A percentile compares a stretch with the other conserved stretches of the same genome.
These are phyloP conservation scores for Drosophila ironensis DNA, from an alignment of 1,140 invertebrate species.

Conservation along the genomic window DNA sequence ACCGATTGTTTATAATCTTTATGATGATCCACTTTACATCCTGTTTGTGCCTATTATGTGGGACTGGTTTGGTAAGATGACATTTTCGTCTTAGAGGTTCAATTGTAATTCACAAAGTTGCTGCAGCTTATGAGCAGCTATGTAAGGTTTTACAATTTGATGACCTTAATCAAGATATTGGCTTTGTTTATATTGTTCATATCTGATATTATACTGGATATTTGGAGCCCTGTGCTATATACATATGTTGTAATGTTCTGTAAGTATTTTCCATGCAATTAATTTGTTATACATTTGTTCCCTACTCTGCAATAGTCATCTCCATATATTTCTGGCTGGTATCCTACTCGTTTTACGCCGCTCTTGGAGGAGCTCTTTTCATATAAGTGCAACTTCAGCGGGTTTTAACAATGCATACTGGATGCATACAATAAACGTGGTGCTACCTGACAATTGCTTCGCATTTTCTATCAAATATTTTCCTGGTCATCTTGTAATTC, in stretches of 20 bases:
- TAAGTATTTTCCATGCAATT: constrained; percentile 10
- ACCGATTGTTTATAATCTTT: constrained; percentile 37
- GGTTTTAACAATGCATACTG: too few relatives aligned
- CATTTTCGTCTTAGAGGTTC: too few relatives aligned
- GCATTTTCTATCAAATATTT: constrained; percentile 42
- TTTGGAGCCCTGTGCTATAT: constrained; percentile 32
- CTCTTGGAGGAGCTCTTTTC: constrained; percentile 50
- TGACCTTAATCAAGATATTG: constrained; percentile 20
- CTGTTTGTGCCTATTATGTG: constrained; percentile 19
- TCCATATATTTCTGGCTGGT: constrained; percentile 52
- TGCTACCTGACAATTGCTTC: neutral
- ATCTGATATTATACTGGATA: constrained; percentile 40
- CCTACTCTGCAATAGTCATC: constrained; percentile 11
- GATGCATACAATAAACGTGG: too few relatives aligned
- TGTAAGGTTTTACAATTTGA: constrained; percentile 47
- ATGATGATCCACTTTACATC: constrained; percentile 37
- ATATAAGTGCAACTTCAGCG: constrained; percentile 15
- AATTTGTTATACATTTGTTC: neutral
- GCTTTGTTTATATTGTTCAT: constrained; percentile 42
- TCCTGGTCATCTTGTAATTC: too few relatives aligned
- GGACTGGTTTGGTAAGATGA: constrained; percentile 25
- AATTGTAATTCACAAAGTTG: neutral
- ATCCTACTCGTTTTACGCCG: constrained; percentile 62
- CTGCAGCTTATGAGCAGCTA: constrained; percentile 31
- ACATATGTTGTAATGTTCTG: constrained; percentile 29